Percentiles rank a stretch among this genome's conserved stretches.
Evolutionary conservation across 92 coral and sea anemone species (phyloP).

Genomic region (Porites divaricata): DNA sequence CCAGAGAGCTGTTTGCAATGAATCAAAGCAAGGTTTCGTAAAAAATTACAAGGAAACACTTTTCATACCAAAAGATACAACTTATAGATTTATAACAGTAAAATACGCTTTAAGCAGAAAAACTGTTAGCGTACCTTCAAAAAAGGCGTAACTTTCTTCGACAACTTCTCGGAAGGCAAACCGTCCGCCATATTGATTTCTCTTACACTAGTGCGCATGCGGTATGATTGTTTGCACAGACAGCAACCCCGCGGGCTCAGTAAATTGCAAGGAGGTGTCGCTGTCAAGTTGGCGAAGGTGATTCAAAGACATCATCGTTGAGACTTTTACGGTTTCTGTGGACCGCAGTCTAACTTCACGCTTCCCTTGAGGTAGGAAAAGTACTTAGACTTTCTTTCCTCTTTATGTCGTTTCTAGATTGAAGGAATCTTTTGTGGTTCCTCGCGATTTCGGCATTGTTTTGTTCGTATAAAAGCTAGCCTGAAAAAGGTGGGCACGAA

Average conservation of each 20-base stretch:
- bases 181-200: constrained; percentile 85
- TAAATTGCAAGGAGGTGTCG: constrained; percentile 23
- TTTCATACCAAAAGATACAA: neutral
- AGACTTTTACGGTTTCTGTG: neutral
- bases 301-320: neutral
- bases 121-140: constrained; percentile 12
- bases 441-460: neutral
- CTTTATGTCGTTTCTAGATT: neutral
- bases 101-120: neutral
- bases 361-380: constrained; percentile 9
- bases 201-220: constrained; percentile 55
- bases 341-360: neutral
- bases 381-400: neutral
- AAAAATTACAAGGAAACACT: neutral
- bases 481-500: constrained; percentile 19
- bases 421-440: neutral
- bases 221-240: constrained; percentile 25
- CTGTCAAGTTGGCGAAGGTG: neutral
- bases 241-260: constrained; percentile 52
- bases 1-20: neutral
- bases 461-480: neutral
- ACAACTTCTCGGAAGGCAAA: constrained; percentile 3
- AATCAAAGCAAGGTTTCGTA: neutral
- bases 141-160: constrained; percentile 28
- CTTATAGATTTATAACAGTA: neutral